Evolutionary conservation across 2,888 invertebrate species (phyloP).

Genomic region (Plebejus melissa): DNA sequence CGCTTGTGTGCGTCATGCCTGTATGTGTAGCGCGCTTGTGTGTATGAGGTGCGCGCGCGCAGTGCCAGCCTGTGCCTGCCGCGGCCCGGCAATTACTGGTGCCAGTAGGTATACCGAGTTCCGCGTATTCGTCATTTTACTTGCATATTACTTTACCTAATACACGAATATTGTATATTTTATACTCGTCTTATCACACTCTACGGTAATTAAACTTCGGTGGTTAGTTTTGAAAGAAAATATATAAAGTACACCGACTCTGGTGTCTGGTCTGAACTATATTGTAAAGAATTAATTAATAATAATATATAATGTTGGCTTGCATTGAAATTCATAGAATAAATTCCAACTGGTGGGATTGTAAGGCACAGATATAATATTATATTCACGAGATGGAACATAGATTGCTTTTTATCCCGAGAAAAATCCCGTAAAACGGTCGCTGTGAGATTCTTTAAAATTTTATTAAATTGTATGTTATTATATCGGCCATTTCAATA

Average conservation of each 20-base stretch:
- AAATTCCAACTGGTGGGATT: no score
- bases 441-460: no score
- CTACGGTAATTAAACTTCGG: background rate
- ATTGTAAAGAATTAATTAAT: no score
- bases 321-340: no score
- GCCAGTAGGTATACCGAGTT: conserved; percentile 8
- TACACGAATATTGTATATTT: background rate
- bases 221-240: background rate
- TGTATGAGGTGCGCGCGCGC: conserved; percentile 31
- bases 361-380: no score
- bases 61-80: conserved; percentile 34
- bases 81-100: conserved; percentile 32
- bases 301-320: no score
- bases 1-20: background rate
- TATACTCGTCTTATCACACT: background rate
- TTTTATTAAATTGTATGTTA: no score
- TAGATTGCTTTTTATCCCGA: no score
- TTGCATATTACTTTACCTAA: background rate
- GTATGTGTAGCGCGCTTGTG: background rate
- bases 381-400: no score
- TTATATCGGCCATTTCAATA: no score
- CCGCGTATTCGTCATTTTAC: conserved; percentile 21
- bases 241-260: background rate
- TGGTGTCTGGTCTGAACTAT: background rate
- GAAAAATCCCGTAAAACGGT: no score